Base-by-base conservation (phyloP, 2,113 vertebrate genomes). In the Phalacrocorax aristotelis region DNA sequence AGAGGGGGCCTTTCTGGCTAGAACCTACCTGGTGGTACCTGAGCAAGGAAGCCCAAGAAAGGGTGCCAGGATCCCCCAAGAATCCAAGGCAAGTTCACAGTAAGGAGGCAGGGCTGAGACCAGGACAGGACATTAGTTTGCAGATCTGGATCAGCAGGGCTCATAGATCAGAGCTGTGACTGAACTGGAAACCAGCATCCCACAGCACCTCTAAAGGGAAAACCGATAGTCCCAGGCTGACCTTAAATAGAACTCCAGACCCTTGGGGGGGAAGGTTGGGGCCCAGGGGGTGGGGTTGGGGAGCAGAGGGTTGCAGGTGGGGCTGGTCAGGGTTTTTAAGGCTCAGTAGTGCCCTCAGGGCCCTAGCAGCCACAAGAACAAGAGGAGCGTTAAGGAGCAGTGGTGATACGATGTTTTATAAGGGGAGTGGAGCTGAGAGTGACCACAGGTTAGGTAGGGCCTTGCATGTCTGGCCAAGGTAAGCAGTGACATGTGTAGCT, bases 301-400 rank as follows among this genome's bases (percentile, higher is more conserved):
- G 23, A n/a, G 13, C 38, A 6, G 42, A 15, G 8, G 5, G 3
- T 15, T 71, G 26, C 79, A 86, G 44, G 29, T 90, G 70, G 17
- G 20, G 11, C 30, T 75, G 10, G 10, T 85, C 17, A 48, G 9
- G 23, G 13, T 19, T 64, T 75, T 85, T 80, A 60, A 85, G 48
- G 42, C 19, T 90, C 1, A 0, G 3, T 44, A 15, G 14, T 30
- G 25, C 0, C 4, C 22, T 78, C 6, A 54, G n/a, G 12, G 11
- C 4, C 9, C 10, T 57, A 38, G 32, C 8, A 64, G 19, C 5
- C 10, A n/a, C 52, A 64, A 85, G 14, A 0, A 9, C 4, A 36
- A 23, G 15, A 40, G 13, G 4, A 40, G 2, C 11, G 6, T 23
- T 4, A 52, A 69, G 15, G 14, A 55, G 7, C 1, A 18, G 23